These are phyloP conservation scores for Grammomys dolichurus DNA, from an alignment of 2,113 vertebrate species.

Conservation along the genomic window DNA sequence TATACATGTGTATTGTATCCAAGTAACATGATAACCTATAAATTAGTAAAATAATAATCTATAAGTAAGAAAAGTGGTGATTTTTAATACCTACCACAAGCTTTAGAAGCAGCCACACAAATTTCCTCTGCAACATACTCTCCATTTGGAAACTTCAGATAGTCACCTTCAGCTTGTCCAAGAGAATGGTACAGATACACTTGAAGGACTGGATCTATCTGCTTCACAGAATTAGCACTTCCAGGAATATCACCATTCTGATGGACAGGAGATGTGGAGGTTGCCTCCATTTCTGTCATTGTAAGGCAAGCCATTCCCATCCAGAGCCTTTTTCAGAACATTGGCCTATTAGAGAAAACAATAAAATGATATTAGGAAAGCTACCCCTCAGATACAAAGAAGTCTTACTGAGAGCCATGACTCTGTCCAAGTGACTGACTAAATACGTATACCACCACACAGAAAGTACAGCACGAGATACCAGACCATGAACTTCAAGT, in stretches of 20 bases:
- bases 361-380: neutral
- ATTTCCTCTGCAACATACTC: constrained; percentile 95
- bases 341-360: constrained; percentile 77
- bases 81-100: constrained; percentile 91
- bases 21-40: neutral
- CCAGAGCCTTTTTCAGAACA: constrained; percentile 81
- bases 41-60: constrained; percentile 6
- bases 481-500: constrained; percentile 12
- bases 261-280: constrained; percentile 80
- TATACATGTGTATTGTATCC: constrained; percentile 4
- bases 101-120: constrained; percentile 93
- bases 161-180: constrained; percentile 84
- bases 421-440: neutral
- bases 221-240: constrained; percentile 84
- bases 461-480: neutral
- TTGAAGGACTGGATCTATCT: constrained; percentile 86
- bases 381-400: constrained; percentile 13
- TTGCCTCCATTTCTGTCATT: constrained; percentile 91
- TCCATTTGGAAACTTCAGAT: constrained; percentile 90
- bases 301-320: constrained; percentile 91
- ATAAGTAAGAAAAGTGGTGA: neutral
- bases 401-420: neutral
- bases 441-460: neutral
- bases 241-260: constrained; percentile 87
- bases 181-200: constrained; percentile 92